Conservation (phyloP, 2,888 invertebrate species). For the Drosophila parthenogenetica region DNA sequence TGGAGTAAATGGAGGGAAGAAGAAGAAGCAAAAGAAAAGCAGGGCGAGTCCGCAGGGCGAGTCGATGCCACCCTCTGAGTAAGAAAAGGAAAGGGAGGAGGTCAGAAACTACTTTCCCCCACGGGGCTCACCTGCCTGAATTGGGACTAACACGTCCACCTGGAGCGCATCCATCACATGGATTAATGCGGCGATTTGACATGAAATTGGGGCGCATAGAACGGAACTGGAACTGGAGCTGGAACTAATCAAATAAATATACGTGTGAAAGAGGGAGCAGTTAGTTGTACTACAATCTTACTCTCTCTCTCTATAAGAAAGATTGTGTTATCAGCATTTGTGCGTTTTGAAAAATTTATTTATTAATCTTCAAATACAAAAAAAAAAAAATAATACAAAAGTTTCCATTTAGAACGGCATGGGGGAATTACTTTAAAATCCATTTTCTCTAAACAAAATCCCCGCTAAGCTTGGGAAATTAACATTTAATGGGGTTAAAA, state of each 20-base stretch:
- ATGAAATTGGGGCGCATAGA: slow-evolving; percentile 19
- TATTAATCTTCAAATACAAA: neutral
- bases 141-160: slow-evolving; percentile 53
- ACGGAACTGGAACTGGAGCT: neutral
- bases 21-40: neutral
- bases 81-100: neutral
- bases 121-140: slow-evolving; percentile 35
- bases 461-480: too few relatives aligned
- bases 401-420: neutral
- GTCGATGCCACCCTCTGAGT: neutral
- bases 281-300: neutral
- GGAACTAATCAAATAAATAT: neutral
- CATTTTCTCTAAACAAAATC: neutral
- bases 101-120: neutral
- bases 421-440: neutral
- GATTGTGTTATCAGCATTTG: slow-evolving; percentile 16
- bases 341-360: neutral
- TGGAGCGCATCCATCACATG: slow-evolving; percentile 66
- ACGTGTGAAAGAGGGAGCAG: neutral
- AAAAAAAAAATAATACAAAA: neutral
- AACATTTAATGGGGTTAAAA: too few relatives aligned
- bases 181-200: slow-evolving; percentile 52
- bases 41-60: neutral
- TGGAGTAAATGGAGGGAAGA: neutral
- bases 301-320: neutral